phyloP scores from a whole-genome alignment of 2,113 vertebrate species.

The Elanus axillaris region DNA sequence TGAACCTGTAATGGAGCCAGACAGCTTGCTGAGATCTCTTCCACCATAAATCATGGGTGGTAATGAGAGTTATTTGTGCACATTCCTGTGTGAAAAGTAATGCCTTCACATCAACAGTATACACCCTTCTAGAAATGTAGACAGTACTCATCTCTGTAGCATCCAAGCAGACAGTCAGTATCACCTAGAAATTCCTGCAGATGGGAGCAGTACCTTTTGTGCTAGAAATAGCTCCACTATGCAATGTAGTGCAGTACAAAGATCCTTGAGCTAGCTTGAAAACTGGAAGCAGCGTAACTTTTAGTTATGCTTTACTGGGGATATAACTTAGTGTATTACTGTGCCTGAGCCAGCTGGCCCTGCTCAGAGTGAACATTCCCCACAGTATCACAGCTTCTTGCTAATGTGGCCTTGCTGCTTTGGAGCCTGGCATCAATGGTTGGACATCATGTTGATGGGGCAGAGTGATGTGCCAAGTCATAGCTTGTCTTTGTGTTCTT shows the following conservation, averaged over 20 bases:
- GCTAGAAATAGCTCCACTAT: not conserved
- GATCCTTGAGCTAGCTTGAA: not conserved
- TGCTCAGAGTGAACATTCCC: not conserved
- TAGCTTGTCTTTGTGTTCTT: not conserved
- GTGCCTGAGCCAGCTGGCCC: not conserved
- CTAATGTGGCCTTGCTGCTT: not conserved
- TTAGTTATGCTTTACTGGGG: not conserved
- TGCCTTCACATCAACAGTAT: not conserved
- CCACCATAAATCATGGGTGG: not conserved
- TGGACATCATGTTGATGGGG: fast-evolving
- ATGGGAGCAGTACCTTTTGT: not conserved
- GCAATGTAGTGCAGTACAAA: fast-evolving
- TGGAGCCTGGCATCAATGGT: not conserved
- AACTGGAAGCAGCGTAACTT: not conserved
- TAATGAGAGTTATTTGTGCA: not conserved
- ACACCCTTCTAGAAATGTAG: not conserved
- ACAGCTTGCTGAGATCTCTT: not conserved
- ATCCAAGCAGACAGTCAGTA: not conserved
- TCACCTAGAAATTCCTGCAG: not conserved
- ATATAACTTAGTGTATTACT: not conserved
- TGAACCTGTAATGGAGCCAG: not conserved
- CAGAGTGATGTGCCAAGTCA: not conserved
- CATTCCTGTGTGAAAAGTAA: not conserved
- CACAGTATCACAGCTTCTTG: not conserved
- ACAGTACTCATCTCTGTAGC: not conserved